These are phyloP conservation scores for Parasteatoda tepidariorum DNA, from an alignment of 1,140 invertebrate species.

Conservation along the genomic window DNA sequence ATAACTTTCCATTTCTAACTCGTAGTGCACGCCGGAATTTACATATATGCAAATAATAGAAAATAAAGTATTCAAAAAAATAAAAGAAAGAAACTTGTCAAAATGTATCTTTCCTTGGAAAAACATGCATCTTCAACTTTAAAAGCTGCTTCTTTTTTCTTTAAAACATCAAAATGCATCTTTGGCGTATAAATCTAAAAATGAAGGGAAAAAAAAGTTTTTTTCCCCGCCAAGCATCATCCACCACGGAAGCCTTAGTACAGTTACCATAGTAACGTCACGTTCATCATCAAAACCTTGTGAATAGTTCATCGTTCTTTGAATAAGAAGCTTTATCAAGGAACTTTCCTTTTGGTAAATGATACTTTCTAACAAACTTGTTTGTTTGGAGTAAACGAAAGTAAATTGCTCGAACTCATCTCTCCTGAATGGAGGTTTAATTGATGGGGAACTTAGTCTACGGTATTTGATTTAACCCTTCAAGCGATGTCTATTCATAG, in stretches of 20 bases:
- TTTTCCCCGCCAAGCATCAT: background rate
- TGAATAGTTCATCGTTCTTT: background rate
- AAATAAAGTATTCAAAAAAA: background rate
- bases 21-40: background rate
- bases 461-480: slow-evolving; percentile 5
- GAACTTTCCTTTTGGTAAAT: background rate
- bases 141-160: background rate
- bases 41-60: background rate
- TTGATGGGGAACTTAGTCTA: background rate
- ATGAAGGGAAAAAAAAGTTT: slow-evolving; percentile 7
- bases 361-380: slow-evolving; percentile 12
- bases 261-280: slow-evolving; percentile 14
- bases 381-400: slow-evolving; percentile 1
- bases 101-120: background rate
- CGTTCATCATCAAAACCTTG: slow-evolving; percentile 3
- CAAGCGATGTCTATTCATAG: background rate
- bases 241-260: background rate
- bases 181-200: background rate
- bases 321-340: slow-evolving; percentile 32
- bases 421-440: slow-evolving; percentile 1
- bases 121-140: background rate
- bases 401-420: slow-evolving; percentile 14
- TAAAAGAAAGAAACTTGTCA: background rate
- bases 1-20: too few species aligned
- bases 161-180: background rate